Conservation (phyloP, 2,113 vertebrate species). For the Sphyrna mokarran region DNA sequence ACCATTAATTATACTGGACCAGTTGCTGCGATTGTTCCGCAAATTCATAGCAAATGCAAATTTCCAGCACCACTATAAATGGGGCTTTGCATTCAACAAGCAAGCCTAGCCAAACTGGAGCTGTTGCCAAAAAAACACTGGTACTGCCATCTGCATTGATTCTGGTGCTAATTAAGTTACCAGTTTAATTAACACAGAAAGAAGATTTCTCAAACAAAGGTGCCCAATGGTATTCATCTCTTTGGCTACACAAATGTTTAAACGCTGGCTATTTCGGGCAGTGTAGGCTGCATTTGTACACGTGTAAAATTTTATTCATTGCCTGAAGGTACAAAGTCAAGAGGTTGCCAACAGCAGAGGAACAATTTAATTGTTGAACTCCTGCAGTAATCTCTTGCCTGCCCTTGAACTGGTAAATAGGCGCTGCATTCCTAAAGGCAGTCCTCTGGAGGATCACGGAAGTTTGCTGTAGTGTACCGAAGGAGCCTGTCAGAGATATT, state of each 20-base stretch:
- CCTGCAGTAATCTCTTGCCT: neutral
- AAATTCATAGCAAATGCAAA: slow-evolving; percentile 25
- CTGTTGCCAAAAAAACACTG: slow-evolving; percentile 21
- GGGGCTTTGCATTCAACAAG: slow-evolving; percentile 1
- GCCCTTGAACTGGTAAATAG: slow-evolving; percentile 3
- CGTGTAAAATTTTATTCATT: neutral
- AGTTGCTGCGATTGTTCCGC: slow-evolving; percentile 17
- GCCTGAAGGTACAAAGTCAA: neutral
- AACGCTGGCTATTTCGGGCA: slow-evolving; percentile 2
- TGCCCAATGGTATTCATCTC: neutral
- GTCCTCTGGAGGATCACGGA: neutral
- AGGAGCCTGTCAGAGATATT: neutral
- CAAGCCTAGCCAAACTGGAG: neutral
- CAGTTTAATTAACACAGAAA: slow-evolving; percentile 23
- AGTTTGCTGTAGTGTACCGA: neutral
- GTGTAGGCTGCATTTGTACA: neutral
- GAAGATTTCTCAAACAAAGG: slow-evolving; percentile 6
- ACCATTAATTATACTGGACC: slow-evolving; percentile 16
- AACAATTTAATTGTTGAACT: slow-evolving; percentile 19
- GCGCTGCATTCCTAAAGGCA: neutral
- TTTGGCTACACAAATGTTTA: neutral
- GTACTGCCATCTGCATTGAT: slow-evolving; percentile 32
- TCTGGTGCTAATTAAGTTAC: slow-evolving; percentile 38
- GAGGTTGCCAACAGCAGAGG: neutral
- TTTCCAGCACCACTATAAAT: slow-evolving; percentile 10